Conservation (phyloP, 1,140 invertebrate species). For the Acyrthosiphon pisum region DNA sequence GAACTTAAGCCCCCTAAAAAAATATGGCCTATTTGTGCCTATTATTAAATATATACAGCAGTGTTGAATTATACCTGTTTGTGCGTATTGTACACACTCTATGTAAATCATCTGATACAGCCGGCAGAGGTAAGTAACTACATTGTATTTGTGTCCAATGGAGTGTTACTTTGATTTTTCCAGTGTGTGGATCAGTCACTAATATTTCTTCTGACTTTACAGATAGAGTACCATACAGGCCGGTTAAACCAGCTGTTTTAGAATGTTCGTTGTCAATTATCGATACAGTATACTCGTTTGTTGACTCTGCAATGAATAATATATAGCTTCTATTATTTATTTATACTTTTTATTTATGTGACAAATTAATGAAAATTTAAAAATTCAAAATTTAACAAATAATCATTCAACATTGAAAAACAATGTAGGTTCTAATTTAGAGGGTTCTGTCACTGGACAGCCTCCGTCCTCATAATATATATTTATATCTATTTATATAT, state of each 20-base stretch:
- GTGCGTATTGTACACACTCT: slow-evolving; percentile 67
- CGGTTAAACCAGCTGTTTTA: slow-evolving; percentile 65
- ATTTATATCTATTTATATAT: too few relatives aligned
- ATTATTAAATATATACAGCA: neutral
- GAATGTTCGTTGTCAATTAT: slow-evolving; percentile 68
- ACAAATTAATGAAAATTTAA: neutral
- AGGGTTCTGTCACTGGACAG: too few relatives aligned
- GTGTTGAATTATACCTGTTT: slow-evolving; percentile 62
- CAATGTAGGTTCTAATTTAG: neutral
- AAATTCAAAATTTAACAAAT: too few relatives aligned
- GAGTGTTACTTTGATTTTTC: slow-evolving; percentile 64
- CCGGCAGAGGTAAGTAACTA: slow-evolving; percentile 65
- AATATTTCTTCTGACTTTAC: slow-evolving; percentile 64
- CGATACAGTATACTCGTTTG: slow-evolving; percentile 65
- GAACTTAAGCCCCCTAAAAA: neutral
- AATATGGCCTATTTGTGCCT: too few relatives aligned
- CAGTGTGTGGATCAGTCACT: slow-evolving; percentile 65
- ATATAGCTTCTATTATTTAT: neutral
- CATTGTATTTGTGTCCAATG: slow-evolving; percentile 67
- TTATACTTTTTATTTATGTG: neutral
- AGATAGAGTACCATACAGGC: slow-evolving; percentile 66
- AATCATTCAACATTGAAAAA: neutral
- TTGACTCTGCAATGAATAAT: slow-evolving; percentile 61
- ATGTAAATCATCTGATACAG: slow-evolving; percentile 66
- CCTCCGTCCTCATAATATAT: too few relatives aligned